phyloP scores from a whole-genome alignment of 2,888 invertebrate species.

The Eucera pruinosa region DNA sequence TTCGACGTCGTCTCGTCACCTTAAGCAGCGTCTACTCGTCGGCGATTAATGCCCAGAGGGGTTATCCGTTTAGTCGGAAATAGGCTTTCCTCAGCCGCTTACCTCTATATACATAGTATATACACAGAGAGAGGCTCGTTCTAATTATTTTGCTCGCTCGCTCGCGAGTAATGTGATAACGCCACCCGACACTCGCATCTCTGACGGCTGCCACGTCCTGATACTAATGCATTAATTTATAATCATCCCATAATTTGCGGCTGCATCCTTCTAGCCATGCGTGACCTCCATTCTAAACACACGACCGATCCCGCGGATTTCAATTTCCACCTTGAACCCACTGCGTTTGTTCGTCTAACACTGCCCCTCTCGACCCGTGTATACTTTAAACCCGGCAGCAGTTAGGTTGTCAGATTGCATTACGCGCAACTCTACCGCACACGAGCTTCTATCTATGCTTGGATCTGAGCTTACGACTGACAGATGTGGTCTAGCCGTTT shows the following conservation, averaged over 20 bases:
- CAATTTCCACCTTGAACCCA: constrained; percentile 43
- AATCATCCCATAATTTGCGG: constrained; percentile 69
- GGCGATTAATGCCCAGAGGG: constrained; percentile 64
- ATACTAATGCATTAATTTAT: constrained; percentile 75
- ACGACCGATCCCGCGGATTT: constrained; percentile 51
- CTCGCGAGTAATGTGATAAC: constrained; percentile 78
- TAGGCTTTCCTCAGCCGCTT: constrained; percentile 57
- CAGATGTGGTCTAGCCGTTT: not conserved
- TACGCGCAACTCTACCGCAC: not conserved
- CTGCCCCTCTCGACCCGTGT: not conserved
- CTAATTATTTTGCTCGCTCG: constrained; percentile 79
- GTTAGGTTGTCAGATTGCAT: constrained; percentile 26
- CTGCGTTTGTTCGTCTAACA: not conserved
- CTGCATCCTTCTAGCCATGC: constrained; percentile 46
- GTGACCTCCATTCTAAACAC: constrained; percentile 46
- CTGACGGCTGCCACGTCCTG: constrained; percentile 63
- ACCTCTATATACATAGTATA: constrained; percentile 39
- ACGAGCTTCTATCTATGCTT: not conserved
- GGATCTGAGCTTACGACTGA: not conserved
- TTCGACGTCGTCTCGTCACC: constrained; percentile 24
- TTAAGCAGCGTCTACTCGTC: constrained; percentile 37
- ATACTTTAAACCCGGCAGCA: constrained; percentile 13
- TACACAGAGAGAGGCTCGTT: constrained; percentile 56
- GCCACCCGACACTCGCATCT: constrained; percentile 62
- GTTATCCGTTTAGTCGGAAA: constrained; percentile 73